These are phyloP conservation scores for Ectropis grisescens DNA, from an alignment of 1,140 invertebrate species.

Conservation along the genomic window DNA sequence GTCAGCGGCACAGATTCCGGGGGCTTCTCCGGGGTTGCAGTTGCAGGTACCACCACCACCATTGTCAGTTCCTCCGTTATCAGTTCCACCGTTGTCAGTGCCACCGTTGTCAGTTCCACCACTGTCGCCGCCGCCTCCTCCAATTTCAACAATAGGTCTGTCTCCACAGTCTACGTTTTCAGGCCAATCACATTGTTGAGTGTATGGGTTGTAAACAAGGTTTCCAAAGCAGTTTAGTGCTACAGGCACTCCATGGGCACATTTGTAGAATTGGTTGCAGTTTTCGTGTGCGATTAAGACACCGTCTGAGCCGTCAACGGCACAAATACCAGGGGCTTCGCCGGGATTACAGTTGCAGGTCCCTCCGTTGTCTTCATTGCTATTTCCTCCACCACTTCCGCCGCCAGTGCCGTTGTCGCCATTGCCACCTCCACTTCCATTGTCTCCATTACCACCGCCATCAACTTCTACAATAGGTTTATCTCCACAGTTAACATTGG, in stretches of 20 bases:
- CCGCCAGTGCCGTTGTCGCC: constrained; percentile 1
- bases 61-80: background rate
- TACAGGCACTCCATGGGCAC: constrained; percentile 12
- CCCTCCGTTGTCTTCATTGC: constrained; percentile 1
- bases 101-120: background rate
- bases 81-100: background rate
- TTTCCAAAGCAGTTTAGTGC: constrained; percentile 8
- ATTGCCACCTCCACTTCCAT: constrained; percentile 2
- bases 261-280: constrained; percentile 30
- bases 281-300: constrained; percentile 21
- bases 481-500: constrained; percentile 52
- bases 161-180: constrained; percentile 54
- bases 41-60: constrained; percentile 11
- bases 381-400: constrained; percentile 1
- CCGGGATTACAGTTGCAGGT: constrained; percentile 18
- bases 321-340: constrained; percentile 22
- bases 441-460: background rate
- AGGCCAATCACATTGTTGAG: constrained; percentile 72
- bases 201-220: constrained; percentile 70
- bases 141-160: constrained; percentile 1
- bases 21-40: constrained; percentile 17
- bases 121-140: background rate
- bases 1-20: constrained; percentile 12
- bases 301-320: constrained; percentile 10
- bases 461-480: constrained; percentile 3